phyloP scores from a whole-genome alignment of 2,113 vertebrate genomes.

The Bungarus multicinctus region DNA sequence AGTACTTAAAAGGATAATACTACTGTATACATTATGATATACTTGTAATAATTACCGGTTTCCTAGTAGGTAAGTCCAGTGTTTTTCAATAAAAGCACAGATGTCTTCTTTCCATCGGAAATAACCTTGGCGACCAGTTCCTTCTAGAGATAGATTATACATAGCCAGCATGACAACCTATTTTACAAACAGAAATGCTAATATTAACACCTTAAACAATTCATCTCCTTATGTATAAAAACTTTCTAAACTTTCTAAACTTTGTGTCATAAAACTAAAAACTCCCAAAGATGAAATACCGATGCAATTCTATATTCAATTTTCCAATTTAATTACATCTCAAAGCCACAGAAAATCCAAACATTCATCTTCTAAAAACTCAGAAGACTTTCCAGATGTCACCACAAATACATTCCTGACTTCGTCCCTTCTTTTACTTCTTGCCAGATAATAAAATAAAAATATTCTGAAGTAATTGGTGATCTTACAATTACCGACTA shows the following conservation, averaged over 20 bases:
- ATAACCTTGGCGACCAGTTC: constrained; percentile 94
- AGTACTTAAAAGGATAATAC: neutral
- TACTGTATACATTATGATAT: neutral
- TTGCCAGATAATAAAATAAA: neutral
- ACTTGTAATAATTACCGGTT: constrained; percentile 74
- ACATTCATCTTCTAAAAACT: neutral
- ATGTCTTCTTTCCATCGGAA: constrained; percentile 99
- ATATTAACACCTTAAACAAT: neutral
- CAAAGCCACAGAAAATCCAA: neutral
- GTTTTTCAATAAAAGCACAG: constrained; percentile 97
- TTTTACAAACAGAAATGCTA: constrained; percentile 44
- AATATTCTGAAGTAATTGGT: neutral
- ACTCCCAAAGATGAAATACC: neutral
- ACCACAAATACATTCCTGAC: neutral
- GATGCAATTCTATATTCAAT: neutral
- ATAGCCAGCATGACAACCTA: constrained; percentile 99
- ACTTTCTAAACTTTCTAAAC: neutral
- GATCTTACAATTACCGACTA: neutral
- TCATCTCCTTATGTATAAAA: neutral
- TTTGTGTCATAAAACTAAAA: neutral
- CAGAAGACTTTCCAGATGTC: neutral
- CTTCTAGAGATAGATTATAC: constrained; percentile 98
- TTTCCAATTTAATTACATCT: neutral
- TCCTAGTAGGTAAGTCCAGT: constrained; percentile 94
- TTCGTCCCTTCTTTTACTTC: neutral